Percentiles rank a stretch among this genome's conserved stretches.
These are phyloP conservation scores for Lasioglossum villosulum DNA, from an alignment of 2,888 invertebrate species.

Conservation along the genomic window DNA sequence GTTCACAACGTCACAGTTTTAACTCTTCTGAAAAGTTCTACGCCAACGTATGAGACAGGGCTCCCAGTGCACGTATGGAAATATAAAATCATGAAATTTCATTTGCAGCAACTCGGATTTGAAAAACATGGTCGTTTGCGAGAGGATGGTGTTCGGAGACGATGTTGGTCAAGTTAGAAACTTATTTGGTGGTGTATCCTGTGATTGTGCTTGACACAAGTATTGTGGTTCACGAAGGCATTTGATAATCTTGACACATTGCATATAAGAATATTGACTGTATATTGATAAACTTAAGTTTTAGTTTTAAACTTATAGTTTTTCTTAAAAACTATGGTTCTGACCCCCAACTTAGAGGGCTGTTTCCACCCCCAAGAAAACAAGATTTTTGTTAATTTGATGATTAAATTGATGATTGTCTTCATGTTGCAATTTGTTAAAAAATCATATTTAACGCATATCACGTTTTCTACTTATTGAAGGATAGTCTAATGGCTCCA, in stretches of 20 bases:
- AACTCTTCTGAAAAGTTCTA: slow-evolving; percentile 47
- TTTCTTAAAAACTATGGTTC: no score
- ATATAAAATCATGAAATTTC: neutral
- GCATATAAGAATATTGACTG: no score
- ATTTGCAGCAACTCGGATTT: neutral
- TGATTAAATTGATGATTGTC: neutral
- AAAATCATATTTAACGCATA: neutral
- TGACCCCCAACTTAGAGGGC: no score
- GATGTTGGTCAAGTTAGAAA: neutral
- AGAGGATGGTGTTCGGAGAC: neutral
- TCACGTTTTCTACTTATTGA: neutral
- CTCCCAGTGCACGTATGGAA: slow-evolving; percentile 21
- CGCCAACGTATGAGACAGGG: slow-evolving; percentile 20
- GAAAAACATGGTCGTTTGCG: neutral
- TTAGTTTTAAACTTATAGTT: no score
- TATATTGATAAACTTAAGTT: no score
- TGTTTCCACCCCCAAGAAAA: no score
- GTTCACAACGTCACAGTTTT: slow-evolving; percentile 45
- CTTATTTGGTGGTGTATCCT: neutral
- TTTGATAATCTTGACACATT: no score
- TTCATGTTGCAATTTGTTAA: neutral
- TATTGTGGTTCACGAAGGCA: no score
- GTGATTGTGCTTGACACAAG: neutral
- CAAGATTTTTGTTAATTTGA: neutral
- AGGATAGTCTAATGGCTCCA: slow-evolving; percentile 4